A percentile compares a stretch with the other conserved stretches of the same genome.
These are phyloP conservation scores for Protaetia brevitarsis DNA, from an alignment of 1,140 invertebrate species.

Conservation along the genomic window DNA sequence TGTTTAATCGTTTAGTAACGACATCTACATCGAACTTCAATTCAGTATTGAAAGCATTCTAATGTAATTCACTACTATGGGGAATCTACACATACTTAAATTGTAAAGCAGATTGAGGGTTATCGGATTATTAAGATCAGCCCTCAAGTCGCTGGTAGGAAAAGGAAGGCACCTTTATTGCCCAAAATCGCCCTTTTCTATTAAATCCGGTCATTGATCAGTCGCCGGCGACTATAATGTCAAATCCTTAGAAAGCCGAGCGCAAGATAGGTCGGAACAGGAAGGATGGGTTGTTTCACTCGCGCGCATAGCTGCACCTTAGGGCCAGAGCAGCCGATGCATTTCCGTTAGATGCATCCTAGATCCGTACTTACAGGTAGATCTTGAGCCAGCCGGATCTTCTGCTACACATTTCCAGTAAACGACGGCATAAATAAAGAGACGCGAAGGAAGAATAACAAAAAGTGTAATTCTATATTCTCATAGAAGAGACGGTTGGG, in stretches of 20 bases:
- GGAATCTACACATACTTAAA: neutral
- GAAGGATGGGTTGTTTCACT: neutral
- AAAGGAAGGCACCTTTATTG: constrained; percentile 11
- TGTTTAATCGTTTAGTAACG: too few relatives aligned
- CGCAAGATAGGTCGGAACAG: neutral
- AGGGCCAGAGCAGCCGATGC: neutral
- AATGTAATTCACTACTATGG: too few relatives aligned
- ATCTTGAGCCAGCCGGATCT: neutral
- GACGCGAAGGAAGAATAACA: constrained; percentile 14
- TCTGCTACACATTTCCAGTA: constrained; percentile 13
- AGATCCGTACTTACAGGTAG: constrained; percentile 1
- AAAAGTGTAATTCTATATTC: constrained; percentile 17
- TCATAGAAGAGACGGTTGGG: neutral
- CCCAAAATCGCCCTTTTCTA: constrained; percentile 12
- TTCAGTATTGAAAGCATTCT: neutral
- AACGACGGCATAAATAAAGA: constrained; percentile 19
- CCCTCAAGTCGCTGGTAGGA: neutral
- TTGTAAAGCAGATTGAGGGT: neutral
- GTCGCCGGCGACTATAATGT: neutral
- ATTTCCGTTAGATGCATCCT: neutral
- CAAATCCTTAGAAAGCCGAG: neutral
- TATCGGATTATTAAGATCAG: neutral
- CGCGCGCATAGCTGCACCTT: constrained; percentile 1
- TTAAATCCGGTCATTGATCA: constrained; percentile 8
- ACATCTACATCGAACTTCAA: too few relatives aligned